Percentiles rank a stretch among this genome's conserved stretches.
Evolutionary conservation across 2,797 vertebrate genomes (phyloP).

Genomic region (Denticeps clupeoides): DNA sequence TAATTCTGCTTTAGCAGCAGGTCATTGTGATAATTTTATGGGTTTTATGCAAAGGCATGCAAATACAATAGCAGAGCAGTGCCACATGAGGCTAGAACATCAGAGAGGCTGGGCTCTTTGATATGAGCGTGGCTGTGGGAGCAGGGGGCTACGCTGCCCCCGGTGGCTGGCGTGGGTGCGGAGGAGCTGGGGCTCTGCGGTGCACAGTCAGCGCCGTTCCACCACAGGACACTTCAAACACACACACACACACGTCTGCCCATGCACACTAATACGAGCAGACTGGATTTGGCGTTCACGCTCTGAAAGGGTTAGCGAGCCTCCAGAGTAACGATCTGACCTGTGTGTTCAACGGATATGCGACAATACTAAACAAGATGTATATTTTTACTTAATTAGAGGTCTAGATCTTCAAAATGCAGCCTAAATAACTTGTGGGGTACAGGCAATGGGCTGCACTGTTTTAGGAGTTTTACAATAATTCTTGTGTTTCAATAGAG

Average conservation of each 20-base stretch:
- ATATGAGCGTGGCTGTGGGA: slow-evolving; percentile 8
- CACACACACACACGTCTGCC: neutral
- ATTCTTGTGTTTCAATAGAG: too few relatives aligned
- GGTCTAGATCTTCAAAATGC: too few relatives aligned
- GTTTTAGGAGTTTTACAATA: too few relatives aligned
- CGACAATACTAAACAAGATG: too few relatives aligned
- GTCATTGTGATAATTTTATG: neutral
- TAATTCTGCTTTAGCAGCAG: too few relatives aligned
- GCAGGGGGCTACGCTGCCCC: neutral
- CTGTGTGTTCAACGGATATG: too few relatives aligned
- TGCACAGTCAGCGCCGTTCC: neutral
- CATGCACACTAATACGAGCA: neutral
- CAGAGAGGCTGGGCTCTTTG: slow-evolving; percentile 23
- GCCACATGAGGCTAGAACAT: slow-evolving; percentile 19
- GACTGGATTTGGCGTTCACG: too few relatives aligned
- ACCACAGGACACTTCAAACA: slow-evolving; percentile 8
- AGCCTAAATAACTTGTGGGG: too few relatives aligned
- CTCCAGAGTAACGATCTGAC: too few relatives aligned
- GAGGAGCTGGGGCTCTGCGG: neutral
- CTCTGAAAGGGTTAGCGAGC: too few relatives aligned
- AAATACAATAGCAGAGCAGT: neutral
- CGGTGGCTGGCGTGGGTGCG: slow-evolving; percentile 13
- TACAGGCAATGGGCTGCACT: too few relatives aligned
- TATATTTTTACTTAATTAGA: too few relatives aligned
- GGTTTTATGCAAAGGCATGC: neutral